phyloP scores from a whole-genome alignment of 2,797 vertebrate species.

The Peromyscus eremicus region DNA sequence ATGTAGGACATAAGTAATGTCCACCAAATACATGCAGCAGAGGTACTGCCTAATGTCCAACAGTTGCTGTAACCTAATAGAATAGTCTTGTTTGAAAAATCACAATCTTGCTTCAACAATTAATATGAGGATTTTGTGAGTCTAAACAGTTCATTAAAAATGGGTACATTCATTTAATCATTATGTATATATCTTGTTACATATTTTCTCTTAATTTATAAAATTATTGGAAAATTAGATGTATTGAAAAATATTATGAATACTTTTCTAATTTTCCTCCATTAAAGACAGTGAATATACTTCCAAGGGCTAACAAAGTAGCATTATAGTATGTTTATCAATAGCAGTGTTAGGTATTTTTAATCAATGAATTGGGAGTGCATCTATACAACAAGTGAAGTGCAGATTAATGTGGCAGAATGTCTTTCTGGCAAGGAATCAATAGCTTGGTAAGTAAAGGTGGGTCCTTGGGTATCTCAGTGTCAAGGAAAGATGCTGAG shows the following conservation, averaged over 20 bases:
- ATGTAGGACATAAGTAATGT: neutral
- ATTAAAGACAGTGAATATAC: slow-evolving; percentile 21
- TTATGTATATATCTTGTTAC: neutral
- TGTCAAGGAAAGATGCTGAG: slow-evolving; percentile 77
- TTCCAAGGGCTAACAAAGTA: slow-evolving; percentile 25
- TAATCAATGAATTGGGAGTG: slow-evolving; percentile 61
- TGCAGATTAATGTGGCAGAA: slow-evolving; percentile 69
- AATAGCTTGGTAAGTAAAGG: slow-evolving; percentile 63
- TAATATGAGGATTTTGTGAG: neutral
- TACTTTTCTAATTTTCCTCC: slow-evolving; percentile 2
- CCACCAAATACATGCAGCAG: neutral
- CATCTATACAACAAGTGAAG: slow-evolving; percentile 43
- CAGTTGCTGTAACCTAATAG: neutral
- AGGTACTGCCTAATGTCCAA: neutral
- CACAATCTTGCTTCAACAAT: neutral
- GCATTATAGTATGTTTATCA: slow-evolving; percentile 19
- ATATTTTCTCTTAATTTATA: slow-evolving; percentile 38
- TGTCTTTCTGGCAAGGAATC: slow-evolving; percentile 70
- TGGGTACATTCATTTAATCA: slow-evolving; percentile 8
- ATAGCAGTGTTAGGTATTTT: slow-evolving; percentile 15
- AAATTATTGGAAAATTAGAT: slow-evolving; percentile 41
- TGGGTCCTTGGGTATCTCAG: slow-evolving; percentile 64
- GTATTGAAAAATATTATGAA: neutral
- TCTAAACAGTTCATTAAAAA: slow-evolving; percentile 30
- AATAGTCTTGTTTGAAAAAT: slow-evolving; percentile 31